Base-by-base conservation (phyloP, 2,888 invertebrate genomes). In the Cryptus armator region DNA sequence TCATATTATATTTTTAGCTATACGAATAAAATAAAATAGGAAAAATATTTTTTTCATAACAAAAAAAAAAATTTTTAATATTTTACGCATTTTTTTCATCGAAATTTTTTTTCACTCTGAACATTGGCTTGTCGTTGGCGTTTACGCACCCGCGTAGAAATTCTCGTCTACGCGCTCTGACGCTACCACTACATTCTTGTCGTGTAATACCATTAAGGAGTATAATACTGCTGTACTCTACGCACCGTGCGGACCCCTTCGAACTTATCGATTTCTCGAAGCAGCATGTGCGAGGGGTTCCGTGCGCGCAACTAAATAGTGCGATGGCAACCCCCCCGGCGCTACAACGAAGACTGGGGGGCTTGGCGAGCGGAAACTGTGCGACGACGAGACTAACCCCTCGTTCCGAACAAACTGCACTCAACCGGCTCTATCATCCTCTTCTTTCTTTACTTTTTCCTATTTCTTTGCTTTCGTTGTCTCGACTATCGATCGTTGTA, bases 201-300 rank as follows among this genome's bases (percentile, higher is more conserved):
- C 29, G 14, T 59, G 59, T 59, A 59, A 59, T 59, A 32, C 32
- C 59, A 59, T 59, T 59, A 59, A 24, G 59, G 59, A 24, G 56
- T 62, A 59, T 62, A 48, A 48, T 75, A 32, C 48, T 66, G 70
- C 64, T 44, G 82, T 56, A 64, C 43, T 70, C 56, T 19, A 19
- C 66, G 64, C 59, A 82, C 75, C 56, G 85, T 72, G 56, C 70
- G 80, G 84, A 83, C 86, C 87, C 88, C 86, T 86, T 86, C 79
- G 83, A 71, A 81, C 79, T 86, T 88, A 88, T 88, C 88, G 88
- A 88, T 88, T 86, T 74, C 76, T 43, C 71, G 80, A 32, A 37
- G 72, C 74, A 53, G 67, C 81, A 81, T 81, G 85, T 85, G 81
- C 84, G 81, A 72, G 84, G 76, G 81, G 76, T 75, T 75, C 64